Evolutionary conservation across 2,888 invertebrate genomes (phyloP).

Genomic region (Hirtodrosophila cameraria): DNA sequence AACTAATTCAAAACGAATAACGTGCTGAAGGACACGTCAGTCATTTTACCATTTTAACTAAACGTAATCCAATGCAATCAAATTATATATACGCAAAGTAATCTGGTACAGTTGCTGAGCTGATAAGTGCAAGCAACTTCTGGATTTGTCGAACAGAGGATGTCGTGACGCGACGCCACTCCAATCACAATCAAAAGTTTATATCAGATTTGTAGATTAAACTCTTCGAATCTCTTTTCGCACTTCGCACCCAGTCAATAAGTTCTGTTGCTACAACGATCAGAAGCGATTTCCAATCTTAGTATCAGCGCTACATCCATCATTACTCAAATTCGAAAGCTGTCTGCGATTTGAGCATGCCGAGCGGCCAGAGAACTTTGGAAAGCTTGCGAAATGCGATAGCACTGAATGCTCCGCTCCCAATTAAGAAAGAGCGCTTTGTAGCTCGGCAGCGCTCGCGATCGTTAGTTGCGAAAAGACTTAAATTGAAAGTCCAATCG

Average conservation of each 20-base stretch:
- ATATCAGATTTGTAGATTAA: conserved; percentile 21
- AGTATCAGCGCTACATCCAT: conserved; percentile 26
- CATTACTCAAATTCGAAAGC: conserved; percentile 5
- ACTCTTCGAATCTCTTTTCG: conserved; percentile 15
- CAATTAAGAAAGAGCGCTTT: conserved; percentile 45
- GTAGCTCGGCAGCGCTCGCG: conserved; percentile 36
- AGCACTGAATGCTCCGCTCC: conserved; percentile 28
- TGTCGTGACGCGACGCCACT: conserved; percentile 7
- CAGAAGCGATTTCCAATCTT: conserved; percentile 6
- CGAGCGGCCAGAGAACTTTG: conserved; percentile 5
- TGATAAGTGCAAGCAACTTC: conserved; percentile 12
- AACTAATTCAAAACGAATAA: background rate
- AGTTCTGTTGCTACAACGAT: conserved; percentile 8
- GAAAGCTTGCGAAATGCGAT: conserved; percentile 27
- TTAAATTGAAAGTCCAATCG: conserved; percentile 73
- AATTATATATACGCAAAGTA: conserved; percentile 7
- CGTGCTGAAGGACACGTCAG: background rate
- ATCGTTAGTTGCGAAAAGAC: conserved; percentile 62
- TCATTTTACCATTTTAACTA: background rate
- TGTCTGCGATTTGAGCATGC: background rate
- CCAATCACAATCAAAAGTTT: background rate
- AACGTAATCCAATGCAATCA: conserved; percentile 5
- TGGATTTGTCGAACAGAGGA: conserved; percentile 85
- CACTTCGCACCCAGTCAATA: conserved; percentile 25
- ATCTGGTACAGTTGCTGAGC: conserved; percentile 9